Conservation (phyloP, 2,888 invertebrate species). For the Lasioglossum morio region DNA sequence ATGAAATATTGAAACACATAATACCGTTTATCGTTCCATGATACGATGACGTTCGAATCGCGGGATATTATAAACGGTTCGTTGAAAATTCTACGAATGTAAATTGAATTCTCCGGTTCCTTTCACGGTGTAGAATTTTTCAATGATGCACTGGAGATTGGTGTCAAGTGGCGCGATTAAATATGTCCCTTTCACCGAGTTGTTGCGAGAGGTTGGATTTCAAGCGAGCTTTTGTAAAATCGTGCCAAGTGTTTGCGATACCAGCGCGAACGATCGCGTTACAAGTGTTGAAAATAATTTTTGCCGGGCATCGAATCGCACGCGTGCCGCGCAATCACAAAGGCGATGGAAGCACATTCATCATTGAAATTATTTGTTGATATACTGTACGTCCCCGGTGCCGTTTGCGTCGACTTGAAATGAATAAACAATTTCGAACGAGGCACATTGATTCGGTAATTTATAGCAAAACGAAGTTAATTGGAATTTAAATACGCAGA, state of each 20-base stretch:
- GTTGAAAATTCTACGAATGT: neutral
- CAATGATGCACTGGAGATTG: neutral
- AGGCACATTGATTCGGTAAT: neutral
- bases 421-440: neutral
- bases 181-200: neutral
- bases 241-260: neutral
- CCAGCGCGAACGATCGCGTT: neutral
- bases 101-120: neutral
- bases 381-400: neutral
- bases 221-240: neutral
- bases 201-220: neutral
- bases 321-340: neutral
- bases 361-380: neutral
- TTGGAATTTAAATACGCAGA: neutral
- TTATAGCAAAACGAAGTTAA: neutral
- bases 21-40: neutral
- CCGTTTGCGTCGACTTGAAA: neutral
- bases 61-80: neutral
- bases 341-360: neutral
- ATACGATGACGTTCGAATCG: neutral
- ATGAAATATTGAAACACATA: slow-evolving; percentile 10
- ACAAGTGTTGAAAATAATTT: neutral
- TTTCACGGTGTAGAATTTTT: neutral
- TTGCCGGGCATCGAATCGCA: neutral
- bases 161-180: neutral